phyloP scores from a whole-genome alignment of 2,113 vertebrate genomes.

The Hirundichthys speculiger region DNA sequence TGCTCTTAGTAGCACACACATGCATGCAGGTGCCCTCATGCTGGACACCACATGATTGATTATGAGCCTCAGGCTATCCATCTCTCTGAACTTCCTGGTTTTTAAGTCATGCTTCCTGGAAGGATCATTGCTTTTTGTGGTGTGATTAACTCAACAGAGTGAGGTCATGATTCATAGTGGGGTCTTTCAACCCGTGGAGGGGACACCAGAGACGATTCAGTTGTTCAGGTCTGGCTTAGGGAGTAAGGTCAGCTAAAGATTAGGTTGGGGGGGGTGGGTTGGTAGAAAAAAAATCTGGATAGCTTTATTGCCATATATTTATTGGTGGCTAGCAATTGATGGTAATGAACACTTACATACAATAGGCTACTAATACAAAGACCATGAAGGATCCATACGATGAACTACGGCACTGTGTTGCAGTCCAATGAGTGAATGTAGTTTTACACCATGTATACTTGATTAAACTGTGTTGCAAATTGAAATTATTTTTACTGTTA shows the following conservation, averaged over 20 bases:
- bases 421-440: no score
- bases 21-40: slow-evolving; percentile 47
- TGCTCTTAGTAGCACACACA: slow-evolving; percentile 24
- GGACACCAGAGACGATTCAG: slow-evolving; percentile 23
- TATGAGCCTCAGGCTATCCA: slow-evolving; percentile 62
- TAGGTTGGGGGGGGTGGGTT: no score
- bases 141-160: slow-evolving; percentile 63
- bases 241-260: slow-evolving; percentile 3
- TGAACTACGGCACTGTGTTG: no score
- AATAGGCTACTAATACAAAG: no score
- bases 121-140: slow-evolving; percentile 59
- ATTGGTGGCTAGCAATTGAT: no score
- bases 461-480: no score
- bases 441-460: no score
- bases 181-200: slow-evolving; percentile 49
- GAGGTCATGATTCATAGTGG: slow-evolving; percentile 58
- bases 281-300: no score
- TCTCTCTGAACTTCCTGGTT: slow-evolving; percentile 71
- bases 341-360: no score
- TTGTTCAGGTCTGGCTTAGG: slow-evolving; percentile 44
- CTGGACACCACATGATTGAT: slow-evolving; percentile 68
- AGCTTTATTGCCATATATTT: no score
- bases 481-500: no score
- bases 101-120: slow-evolving; percentile 64
- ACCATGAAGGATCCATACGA: no score